A percentile compares a stretch with the other conserved stretches of the same genome.
These are phyloP conservation scores for Pipistrellus pipistrellus DNA, from an alignment of 2,797 vertebrate genomes.

Conservation along the genomic window DNA sequence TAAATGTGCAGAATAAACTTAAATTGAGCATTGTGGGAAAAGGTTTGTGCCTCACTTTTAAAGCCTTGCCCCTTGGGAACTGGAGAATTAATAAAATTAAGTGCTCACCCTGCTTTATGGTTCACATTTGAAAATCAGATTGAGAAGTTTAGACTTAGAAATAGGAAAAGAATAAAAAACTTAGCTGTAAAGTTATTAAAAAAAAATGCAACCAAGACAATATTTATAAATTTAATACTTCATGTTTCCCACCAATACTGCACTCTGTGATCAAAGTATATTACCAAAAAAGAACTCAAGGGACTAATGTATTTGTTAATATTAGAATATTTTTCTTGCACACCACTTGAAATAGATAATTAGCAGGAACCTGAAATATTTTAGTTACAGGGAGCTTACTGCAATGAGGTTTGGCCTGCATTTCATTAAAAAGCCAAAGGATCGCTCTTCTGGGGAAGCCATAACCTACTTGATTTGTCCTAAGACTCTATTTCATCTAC, in stretches of 20 bases:
- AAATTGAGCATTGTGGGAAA: background rate
- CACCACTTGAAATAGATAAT: conserved; percentile 60
- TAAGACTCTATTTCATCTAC: conserved; percentile 56
- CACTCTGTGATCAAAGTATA: conserved; percentile 17
- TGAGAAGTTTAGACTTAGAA: conserved; percentile 46
- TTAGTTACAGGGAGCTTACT: background rate
- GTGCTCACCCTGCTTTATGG: background rate
- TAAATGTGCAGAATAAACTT: background rate
- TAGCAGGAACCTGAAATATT: conserved; percentile 41
- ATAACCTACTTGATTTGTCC: conserved; percentile 59
- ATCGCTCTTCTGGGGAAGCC: conserved; percentile 38
- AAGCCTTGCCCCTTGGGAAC: background rate
- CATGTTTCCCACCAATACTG: background rate
- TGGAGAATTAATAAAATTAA: conserved; percentile 44
- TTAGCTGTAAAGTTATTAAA: background rate
- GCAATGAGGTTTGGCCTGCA: conserved; percentile 44
- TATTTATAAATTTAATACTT: conserved; percentile 47
- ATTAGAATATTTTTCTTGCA: conserved; percentile 52
- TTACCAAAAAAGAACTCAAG: conserved; percentile 1
- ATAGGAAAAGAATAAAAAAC: background rate
- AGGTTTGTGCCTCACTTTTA: background rate
- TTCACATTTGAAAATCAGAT: conserved; percentile 33
- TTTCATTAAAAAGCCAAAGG: conserved; percentile 66
- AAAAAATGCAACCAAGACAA: conserved; percentile 30
- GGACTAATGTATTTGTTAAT: conserved; percentile 50